Conservation (phyloP, 2,113 vertebrate species). For the Pardalotus punctatus region DNA sequence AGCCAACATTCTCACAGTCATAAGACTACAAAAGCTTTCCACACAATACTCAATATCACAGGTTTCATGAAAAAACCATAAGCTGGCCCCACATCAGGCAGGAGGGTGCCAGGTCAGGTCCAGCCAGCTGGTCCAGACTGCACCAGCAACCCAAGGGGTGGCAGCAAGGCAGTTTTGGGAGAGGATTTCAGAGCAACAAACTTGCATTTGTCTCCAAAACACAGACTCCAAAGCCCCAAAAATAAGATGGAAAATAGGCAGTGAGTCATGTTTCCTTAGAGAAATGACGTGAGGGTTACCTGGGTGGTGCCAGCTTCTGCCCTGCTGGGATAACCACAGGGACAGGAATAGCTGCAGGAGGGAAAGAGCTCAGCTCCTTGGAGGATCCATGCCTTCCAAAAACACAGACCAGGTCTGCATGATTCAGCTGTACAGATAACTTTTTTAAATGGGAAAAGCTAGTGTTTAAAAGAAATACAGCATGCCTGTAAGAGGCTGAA, state of each 20-base stretch:
- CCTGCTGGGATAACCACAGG: slow-evolving; percentile 38
- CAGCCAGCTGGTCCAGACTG: background rate
- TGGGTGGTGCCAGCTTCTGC: slow-evolving; percentile 44
- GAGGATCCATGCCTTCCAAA: background rate
- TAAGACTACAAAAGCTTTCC: background rate
- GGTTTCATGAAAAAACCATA: background rate
- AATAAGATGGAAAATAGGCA: slow-evolving; percentile 57
- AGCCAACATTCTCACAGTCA: background rate
- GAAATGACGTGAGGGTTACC: slow-evolving; percentile 57
- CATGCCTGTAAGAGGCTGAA: rapidly evolving
- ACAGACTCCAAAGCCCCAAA: slow-evolving; percentile 33
- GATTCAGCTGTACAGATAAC: background rate
- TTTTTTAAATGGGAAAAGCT: background rate
- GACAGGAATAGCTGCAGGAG: slow-evolving; percentile 13
- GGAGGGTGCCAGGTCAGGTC: background rate
- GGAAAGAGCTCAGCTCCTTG: background rate
- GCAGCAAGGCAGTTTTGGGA: background rate
- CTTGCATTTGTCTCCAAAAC: slow-evolving; percentile 3
- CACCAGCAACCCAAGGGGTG: background rate
- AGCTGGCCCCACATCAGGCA: background rate
- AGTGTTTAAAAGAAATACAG: background rate
- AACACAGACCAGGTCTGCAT: background rate
- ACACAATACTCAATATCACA: background rate
- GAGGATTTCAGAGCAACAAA: background rate
- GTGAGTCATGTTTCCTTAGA: slow-evolving; percentile 66